Conservation (phyloP, 2,113 vertebrate genomes). For the Cynopterus brachyotis region DNA sequence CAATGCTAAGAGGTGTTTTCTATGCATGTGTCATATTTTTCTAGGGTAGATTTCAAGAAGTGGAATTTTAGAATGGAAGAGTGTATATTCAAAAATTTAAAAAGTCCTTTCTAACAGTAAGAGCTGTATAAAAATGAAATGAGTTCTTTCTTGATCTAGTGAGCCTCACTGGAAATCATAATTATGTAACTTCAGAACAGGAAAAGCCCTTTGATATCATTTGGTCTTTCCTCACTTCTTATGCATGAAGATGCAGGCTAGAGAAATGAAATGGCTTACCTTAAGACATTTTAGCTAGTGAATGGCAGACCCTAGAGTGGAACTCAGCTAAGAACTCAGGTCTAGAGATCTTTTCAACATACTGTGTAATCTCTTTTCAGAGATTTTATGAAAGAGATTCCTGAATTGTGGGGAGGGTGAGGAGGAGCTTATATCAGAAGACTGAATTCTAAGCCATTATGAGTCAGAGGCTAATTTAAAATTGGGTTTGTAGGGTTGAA, state of each 20-base stretch:
- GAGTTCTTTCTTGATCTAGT: slow-evolving; percentile 27
- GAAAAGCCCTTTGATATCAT: slow-evolving; percentile 10
- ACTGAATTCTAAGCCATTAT: neutral
- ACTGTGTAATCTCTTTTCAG: neutral
- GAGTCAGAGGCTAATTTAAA: slow-evolving; percentile 50
- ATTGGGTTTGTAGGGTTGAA: slow-evolving; percentile 24
- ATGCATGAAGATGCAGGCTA: neutral
- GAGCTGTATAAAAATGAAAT: neutral
- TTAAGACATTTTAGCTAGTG: neutral
- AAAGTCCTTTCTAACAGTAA: neutral
- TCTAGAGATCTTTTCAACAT: neutral
- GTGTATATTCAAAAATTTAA: neutral
- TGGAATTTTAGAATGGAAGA: slow-evolving; percentile 18
- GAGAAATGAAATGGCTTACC: neutral
- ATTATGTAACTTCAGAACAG: neutral
- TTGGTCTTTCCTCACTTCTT: neutral
- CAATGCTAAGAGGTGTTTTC: neutral
- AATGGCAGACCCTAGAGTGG: neutral
- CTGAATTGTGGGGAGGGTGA: neutral
- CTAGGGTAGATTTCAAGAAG: neutral
- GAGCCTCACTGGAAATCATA: neutral
- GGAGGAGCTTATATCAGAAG: neutral
- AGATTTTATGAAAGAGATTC: slow-evolving; percentile 30
- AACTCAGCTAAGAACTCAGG: neutral
- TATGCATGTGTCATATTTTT: neutral